A percentile compares a stretch with the other conserved stretches of the same genome.
Evolutionary conservation across 2,888 invertebrate genomes (phyloP).

Genomic region (Cantharis nigra): DNA sequence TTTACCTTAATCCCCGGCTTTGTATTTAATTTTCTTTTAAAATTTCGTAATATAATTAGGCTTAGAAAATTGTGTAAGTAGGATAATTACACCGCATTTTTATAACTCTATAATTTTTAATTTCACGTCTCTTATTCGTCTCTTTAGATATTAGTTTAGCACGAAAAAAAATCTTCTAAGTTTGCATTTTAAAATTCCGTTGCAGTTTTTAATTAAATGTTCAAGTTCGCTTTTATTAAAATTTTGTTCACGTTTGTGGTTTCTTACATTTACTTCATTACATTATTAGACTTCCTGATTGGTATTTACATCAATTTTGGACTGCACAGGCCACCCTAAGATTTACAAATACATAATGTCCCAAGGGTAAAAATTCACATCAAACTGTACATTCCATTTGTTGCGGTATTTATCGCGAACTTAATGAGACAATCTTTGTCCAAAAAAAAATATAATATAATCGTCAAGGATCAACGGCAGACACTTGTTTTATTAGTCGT

Average conservation of each 20-base stretch:
- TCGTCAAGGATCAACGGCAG: too few relatives aligned
- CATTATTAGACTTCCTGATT: not conserved
- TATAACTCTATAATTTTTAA: not conserved
- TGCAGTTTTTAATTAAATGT: not conserved
- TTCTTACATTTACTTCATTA: not conserved
- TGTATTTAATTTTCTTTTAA: slow-evolving; percentile 9
- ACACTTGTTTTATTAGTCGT: too few relatives aligned
- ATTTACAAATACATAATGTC: too few relatives aligned
- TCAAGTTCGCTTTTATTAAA: not conserved
- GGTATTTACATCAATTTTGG: not conserved
- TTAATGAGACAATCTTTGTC: too few relatives aligned
- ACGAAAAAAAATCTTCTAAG: not conserved
- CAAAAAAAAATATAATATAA: too few relatives aligned
- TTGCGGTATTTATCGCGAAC: too few relatives aligned
- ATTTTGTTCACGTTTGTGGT: not conserved
- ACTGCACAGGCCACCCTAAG: not conserved
- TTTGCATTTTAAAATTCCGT: not conserved
- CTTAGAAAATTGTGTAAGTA: not conserved
- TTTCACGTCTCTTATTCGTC: not conserved
- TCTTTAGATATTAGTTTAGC: not conserved
- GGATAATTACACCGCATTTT: not conserved
- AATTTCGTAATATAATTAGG: not conserved
- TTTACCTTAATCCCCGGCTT: slow-evolving; percentile 1
- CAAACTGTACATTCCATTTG: too few relatives aligned
- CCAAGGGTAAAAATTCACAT: too few relatives aligned